These are phyloP conservation scores for Phengaris arion DNA, from an alignment of 2,888 invertebrate genomes.

Conservation along the genomic window DNA sequence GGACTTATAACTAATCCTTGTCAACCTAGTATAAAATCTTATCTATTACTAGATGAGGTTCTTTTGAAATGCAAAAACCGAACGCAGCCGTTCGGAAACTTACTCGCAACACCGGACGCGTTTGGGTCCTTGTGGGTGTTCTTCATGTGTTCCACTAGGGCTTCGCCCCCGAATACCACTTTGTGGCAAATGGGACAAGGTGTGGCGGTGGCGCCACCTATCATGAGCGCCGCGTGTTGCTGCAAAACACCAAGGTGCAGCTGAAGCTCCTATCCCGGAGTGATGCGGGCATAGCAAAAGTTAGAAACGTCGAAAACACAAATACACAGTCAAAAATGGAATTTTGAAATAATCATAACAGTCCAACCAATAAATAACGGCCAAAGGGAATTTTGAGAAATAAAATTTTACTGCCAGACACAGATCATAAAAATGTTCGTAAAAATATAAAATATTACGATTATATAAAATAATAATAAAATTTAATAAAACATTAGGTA, in stretches of 20 bases:
- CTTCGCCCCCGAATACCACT: constrained; percentile 94
- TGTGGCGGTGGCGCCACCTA: constrained; percentile 94
- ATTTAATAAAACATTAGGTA: not conserved
- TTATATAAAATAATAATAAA: constrained; percentile 4
- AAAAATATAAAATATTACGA: constrained; percentile 26
- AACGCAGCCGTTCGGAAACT: constrained; percentile 71
- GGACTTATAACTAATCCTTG: constrained; percentile 36
- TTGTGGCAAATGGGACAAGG: constrained; percentile 97
- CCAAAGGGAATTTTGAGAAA: constrained; percentile 48
- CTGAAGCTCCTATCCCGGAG: constrained; percentile 88
- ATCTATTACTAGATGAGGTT: constrained; percentile 46
- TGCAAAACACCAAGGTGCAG: constrained; percentile 96
- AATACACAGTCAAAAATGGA: constrained; percentile 50
- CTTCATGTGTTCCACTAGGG: constrained; percentile 97
- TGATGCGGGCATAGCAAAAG: constrained; percentile 70
- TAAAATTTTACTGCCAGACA: constrained; percentile 28
- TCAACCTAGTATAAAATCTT: constrained; percentile 43
- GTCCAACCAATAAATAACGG: constrained; percentile 42
- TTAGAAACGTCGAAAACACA: constrained; percentile 62
- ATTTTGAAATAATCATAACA: constrained; percentile 50
- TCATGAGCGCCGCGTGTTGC: constrained; percentile 96
- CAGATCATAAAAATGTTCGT: constrained; percentile 25
- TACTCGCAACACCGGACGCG: constrained; percentile 93
- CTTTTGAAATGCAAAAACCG: constrained; percentile 37
- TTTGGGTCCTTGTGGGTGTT: constrained; percentile 96